phyloP scores from a whole-genome alignment of 1,140 invertebrate genomes.

The Drosophila ironensis region DNA sequence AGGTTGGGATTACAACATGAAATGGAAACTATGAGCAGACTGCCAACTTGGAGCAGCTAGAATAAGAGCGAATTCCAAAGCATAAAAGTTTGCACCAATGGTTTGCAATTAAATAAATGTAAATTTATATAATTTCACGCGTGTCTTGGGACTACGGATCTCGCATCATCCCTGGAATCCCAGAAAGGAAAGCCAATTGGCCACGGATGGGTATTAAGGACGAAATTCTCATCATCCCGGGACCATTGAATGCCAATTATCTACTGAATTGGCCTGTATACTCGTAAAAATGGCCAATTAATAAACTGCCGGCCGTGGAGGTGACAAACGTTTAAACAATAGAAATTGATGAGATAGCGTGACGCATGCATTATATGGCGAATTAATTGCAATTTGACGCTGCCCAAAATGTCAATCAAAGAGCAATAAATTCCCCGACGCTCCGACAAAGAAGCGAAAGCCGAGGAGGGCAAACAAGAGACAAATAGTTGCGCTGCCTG shows the following conservation, averaged over 20 bases:
- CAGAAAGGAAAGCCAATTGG: conserved; percentile 35
- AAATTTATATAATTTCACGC: too few species aligned
- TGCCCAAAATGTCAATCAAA: conserved; percentile 73
- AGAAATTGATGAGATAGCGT: conserved; percentile 77
- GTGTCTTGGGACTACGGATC: too few species aligned
- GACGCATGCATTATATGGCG: conserved; percentile 77
- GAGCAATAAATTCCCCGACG: conserved; percentile 59
- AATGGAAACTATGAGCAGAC: too few species aligned
- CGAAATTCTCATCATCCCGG: conserved; percentile 51
- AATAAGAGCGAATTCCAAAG: too few species aligned
- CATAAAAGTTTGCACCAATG: too few species aligned
- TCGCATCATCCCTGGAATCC: too few species aligned
- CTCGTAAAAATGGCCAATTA: conserved; percentile 66
- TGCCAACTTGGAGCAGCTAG: too few species aligned
- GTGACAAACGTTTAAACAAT: conserved; percentile 77
- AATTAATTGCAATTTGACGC: conserved; percentile 64
- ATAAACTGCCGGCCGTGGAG: conserved; percentile 60
- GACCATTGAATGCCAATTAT: conserved; percentile 43
- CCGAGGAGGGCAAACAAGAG: conserved; percentile 12
- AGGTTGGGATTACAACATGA: too few species aligned
- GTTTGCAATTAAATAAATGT: too few species aligned
- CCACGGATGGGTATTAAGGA: conserved; percentile 47
- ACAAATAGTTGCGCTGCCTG: conserved; percentile 20
- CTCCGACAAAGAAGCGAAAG: conserved; percentile 13
- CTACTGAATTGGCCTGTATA: conserved; percentile 37